phyloP scores from a whole-genome alignment of 2,797 vertebrate genomes.

The Hydrophis major region DNA sequence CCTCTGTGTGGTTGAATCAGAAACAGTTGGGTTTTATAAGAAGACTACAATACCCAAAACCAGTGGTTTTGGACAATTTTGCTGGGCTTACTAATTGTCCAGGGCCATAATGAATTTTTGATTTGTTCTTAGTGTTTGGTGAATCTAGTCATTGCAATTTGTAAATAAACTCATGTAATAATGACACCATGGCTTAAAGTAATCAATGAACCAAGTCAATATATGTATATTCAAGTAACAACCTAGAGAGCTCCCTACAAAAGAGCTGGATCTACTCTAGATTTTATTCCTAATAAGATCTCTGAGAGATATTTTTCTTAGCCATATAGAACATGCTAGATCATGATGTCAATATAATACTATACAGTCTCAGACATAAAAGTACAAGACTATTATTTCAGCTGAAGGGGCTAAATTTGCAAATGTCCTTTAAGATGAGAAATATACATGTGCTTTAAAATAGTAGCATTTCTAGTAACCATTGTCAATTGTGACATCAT shows the following conservation, averaged over 20 bases:
- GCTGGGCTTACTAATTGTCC: neutral
- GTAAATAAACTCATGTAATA: neutral
- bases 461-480: neutral
- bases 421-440: neutral
- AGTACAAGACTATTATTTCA: neutral
- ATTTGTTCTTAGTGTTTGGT: neutral
- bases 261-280: rapidly evolving
- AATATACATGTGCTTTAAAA: neutral
- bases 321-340: neutral
- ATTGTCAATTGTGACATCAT: neutral
- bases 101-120: neutral
- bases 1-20: neutral
- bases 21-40: neutral
- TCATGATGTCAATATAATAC: neutral
- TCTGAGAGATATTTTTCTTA: neutral
- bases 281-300: neutral
- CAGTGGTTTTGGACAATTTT: neutral
- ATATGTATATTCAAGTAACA: neutral
- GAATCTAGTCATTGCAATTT: neutral
- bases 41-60: neutral
- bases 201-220: neutral
- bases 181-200: neutral
- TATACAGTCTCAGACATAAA: neutral
- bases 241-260: rapidly evolving
- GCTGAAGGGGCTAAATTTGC: neutral